Conservation (phyloP, 2,888 invertebrate species). For the Eudemis profundana region DNA sequence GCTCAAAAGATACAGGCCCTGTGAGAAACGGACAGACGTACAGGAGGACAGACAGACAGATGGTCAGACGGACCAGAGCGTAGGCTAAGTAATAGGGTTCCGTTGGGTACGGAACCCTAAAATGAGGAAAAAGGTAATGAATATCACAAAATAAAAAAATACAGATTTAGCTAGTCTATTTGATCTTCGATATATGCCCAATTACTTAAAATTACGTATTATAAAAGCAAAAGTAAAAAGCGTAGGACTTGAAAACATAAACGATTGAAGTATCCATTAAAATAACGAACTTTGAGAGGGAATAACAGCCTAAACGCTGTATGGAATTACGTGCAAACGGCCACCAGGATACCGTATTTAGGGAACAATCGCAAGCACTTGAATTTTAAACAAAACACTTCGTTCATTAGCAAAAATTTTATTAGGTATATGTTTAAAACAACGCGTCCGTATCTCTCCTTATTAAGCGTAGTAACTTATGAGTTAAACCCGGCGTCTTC, state of each 20-base stretch:
- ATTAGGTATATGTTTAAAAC: constrained; percentile 44
- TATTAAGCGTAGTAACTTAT: constrained; percentile 16
- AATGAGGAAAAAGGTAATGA: too few relatives aligned
- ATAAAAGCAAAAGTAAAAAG: neutral
- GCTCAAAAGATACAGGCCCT: too few relatives aligned
- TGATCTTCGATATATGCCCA: too few relatives aligned
- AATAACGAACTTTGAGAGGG: constrained; percentile 17
- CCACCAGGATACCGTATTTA: constrained; percentile 9
- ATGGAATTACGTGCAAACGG: constrained; percentile 26
- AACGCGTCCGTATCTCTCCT: constrained; percentile 15
- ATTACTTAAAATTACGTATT: too few relatives aligned
- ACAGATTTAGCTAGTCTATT: too few relatives aligned
- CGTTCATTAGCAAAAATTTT: constrained; percentile 45
- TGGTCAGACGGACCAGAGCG: too few relatives aligned
- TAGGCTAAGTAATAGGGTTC: too few relatives aligned
- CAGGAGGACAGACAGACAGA: too few relatives aligned
- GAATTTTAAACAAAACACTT: constrained; percentile 46
- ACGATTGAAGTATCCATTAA: constrained; percentile 21
- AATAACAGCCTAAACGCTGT: constrained; percentile 27
- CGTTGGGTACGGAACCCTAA: too few relatives aligned
- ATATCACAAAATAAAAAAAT: too few relatives aligned
- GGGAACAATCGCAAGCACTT: constrained; percentile 30
- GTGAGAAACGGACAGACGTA: too few relatives aligned
- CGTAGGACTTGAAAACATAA: constrained; percentile 4
- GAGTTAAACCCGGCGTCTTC: constrained; percentile 15